These are phyloP conservation scores for Thymelicus sylvestris DNA, from an alignment of 2,888 invertebrate species.

Conservation along the genomic window DNA sequence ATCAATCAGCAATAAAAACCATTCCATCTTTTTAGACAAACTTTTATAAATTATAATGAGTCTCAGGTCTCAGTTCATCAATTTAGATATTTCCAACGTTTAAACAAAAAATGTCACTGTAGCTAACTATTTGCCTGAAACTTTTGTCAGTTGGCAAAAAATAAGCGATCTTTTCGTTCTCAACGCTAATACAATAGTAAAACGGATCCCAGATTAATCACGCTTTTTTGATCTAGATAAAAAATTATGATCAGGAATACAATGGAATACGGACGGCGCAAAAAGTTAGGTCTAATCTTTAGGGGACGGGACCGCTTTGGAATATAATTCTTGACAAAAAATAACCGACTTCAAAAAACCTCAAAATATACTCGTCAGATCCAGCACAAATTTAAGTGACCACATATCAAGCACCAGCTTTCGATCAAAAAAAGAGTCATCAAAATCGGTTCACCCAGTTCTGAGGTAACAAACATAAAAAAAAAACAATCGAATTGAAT, in stretches of 20 bases:
- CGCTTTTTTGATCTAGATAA: slow-evolving; percentile 14
- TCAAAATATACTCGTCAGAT: no score
- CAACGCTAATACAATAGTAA: slow-evolving; percentile 11
- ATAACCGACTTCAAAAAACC: no score
- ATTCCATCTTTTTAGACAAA: not conserved
- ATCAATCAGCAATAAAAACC: not conserved
- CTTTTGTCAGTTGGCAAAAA: slow-evolving; percentile 16
- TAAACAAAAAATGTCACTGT: slow-evolving; percentile 9
- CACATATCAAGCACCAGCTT: no score
- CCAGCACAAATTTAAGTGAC: no score
- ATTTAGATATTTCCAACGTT: not conserved
- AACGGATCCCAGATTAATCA: slow-evolving; percentile 15
- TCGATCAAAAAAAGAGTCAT: no score
- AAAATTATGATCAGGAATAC: slow-evolving; percentile 10
- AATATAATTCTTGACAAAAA: no score
- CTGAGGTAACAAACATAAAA: no score
- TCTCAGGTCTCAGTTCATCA: not conserved
- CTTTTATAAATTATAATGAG: not conserved
- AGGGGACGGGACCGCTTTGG: not conserved
- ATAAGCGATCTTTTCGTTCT: slow-evolving; percentile 12
- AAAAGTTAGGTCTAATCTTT: slow-evolving; percentile 9
- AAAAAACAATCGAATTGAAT: no score
- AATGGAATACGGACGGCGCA: slow-evolving; percentile 2
- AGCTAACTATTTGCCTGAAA: slow-evolving; percentile 12
- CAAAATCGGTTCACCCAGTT: no score